A percentile compares a stretch with the other conserved stretches of the same genome.
Conservation (phyloP, 2,888 invertebrate genomes). For the Notocelia uddmanniana region DNA sequence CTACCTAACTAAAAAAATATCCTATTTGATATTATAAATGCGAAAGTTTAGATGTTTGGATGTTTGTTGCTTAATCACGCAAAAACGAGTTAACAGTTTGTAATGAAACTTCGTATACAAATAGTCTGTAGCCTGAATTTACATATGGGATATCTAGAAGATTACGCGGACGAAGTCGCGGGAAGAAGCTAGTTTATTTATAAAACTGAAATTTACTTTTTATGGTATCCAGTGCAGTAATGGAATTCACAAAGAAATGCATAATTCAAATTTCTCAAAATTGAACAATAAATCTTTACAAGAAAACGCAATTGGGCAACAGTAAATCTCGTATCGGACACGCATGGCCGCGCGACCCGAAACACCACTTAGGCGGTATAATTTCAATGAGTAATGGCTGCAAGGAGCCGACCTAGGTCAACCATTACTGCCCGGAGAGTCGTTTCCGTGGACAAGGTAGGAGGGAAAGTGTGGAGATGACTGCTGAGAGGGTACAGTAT, state of each 20-base stretch:
- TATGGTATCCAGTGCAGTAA: not conserved
- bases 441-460: slow-evolving; percentile 62
- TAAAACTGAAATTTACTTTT: not conserved
- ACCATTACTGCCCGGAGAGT: slow-evolving; percentile 70
- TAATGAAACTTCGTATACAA: too few relatives aligned
- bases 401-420: slow-evolving; percentile 71
- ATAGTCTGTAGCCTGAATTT: too few relatives aligned
- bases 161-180: too few relatives aligned
- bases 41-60: too few relatives aligned
- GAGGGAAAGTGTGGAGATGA: slow-evolving; percentile 12
- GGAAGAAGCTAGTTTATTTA: too few relatives aligned
- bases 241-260: slow-evolving; percentile 22
- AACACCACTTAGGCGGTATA: slow-evolving; percentile 83
- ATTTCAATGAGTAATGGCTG: slow-evolving; percentile 82
- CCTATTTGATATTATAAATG: too few relatives aligned
- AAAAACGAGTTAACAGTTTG: too few relatives aligned
- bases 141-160: too few relatives aligned
- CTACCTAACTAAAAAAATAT: too few relatives aligned
- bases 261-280: slow-evolving; percentile 61
- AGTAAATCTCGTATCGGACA: slow-evolving; percentile 47
- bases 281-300: slow-evolving; percentile 63
- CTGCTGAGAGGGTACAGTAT: too few relatives aligned
- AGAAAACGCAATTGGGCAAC: slow-evolving; percentile 46
- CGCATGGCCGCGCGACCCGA: slow-evolving; percentile 73
- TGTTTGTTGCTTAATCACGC: too few relatives aligned